Evolutionary conservation across 2,888 invertebrate species (phyloP).

Genomic region (Willowsia nigromaculata): DNA sequence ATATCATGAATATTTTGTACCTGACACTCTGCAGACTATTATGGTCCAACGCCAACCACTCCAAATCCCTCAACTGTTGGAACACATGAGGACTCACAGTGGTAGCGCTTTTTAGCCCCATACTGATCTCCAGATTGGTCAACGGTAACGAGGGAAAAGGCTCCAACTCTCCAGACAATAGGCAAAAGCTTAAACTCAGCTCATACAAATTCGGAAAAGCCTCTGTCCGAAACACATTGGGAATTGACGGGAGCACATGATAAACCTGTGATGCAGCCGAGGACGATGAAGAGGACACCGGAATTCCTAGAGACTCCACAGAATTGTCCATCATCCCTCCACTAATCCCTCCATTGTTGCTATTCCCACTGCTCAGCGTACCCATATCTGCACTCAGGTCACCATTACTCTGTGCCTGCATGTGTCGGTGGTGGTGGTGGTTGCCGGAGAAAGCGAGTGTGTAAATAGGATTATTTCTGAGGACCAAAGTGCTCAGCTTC

Average conservation of each 20-base stretch:
- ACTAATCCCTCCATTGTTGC: conserved; percentile 47
- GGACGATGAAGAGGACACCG: not conserved
- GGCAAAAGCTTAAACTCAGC: conserved; percentile 94
- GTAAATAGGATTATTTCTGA: conserved; percentile 91
- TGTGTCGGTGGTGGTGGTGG: conserved; percentile 40
- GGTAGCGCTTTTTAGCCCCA: conserved; percentile 88
- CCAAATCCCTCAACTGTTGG: conserved; percentile 81
- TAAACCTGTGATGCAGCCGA: conserved; percentile 5
- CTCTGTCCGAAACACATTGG: conserved; percentile 87
- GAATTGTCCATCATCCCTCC: conserved; percentile 60
- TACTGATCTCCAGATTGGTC: conserved; percentile 91
- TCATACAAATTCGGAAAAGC: conserved; percentile 87
- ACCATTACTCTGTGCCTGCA: conserved; percentile 8
- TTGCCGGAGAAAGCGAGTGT: conserved; percentile 81
- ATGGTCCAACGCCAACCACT: conserved; percentile 93
- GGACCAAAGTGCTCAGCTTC: conserved; percentile 88
- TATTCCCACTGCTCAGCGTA: not conserved
- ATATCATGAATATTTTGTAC: conserved; percentile 24
- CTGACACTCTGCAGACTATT: conserved; percentile 90
- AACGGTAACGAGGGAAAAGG: conserved; percentile 88
- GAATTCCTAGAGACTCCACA: conserved; percentile 31
- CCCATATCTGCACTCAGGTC: not conserved
- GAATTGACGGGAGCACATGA: conserved; percentile 66
- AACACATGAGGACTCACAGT: conserved; percentile 80
- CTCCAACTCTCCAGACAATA: conserved; percentile 88